phyloP scores from a whole-genome alignment of 2,888 invertebrate species.

The Pollenia amentaria region DNA sequence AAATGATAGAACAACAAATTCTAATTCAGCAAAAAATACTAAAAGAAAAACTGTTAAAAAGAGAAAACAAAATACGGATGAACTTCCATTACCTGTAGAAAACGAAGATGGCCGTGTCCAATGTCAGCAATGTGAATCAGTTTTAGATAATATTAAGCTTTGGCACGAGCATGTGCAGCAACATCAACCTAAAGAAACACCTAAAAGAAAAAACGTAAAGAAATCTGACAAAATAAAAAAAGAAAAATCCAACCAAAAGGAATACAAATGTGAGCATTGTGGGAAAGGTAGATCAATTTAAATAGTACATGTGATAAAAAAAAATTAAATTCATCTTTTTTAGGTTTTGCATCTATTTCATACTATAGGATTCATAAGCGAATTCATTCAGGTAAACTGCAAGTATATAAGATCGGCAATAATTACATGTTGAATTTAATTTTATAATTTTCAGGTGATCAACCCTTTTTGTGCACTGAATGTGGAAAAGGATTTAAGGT shows the following conservation, averaged over 20 bases:
- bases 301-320: neutral
- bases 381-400: constrained; percentile 50
- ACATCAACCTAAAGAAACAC: constrained; percentile 13
- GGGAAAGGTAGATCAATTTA: constrained; percentile 53
- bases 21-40: neutral
- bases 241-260: neutral
- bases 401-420: neutral
- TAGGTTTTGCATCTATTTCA: constrained; percentile 22
- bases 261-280: constrained; percentile 60
- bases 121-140: constrained; percentile 47
- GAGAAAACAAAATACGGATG: neutral
- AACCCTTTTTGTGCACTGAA: constrained; percentile 61
- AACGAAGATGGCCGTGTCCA: constrained; percentile 34
- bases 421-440: neutral
- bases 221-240: constrained; percentile 6
- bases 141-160: constrained; percentile 23
- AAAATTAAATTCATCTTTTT: constrained; percentile 7
- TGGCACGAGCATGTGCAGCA: constrained; percentile 52
- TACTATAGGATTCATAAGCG: constrained; percentile 46
- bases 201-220: constrained; percentile 24
- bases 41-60: neutral
- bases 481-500: constrained; percentile 66
- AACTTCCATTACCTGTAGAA: neutral
- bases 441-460: constrained; percentile 31
- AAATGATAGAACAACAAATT: neutral